Percentiles rank a stretch among this genome's conserved stretches.
Conservation (phyloP, 1,140 invertebrate genomes). For the Drosophila eugracilis region DNA sequence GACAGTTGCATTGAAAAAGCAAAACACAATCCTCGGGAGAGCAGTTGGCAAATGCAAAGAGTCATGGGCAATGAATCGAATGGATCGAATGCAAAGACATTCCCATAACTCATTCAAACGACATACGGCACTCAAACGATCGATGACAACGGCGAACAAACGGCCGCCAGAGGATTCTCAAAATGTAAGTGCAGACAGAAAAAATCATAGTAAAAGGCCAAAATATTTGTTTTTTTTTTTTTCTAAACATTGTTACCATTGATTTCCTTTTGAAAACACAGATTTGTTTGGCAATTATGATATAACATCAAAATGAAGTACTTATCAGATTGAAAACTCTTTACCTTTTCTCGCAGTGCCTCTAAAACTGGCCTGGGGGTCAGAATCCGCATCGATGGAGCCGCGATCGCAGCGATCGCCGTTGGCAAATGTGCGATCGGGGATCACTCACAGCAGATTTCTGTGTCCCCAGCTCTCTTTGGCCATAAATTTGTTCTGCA, state of each 20-base stretch:
- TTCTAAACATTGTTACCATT: too few species aligned
- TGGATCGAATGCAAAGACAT: slow-evolving; percentile 55
- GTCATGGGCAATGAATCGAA: slow-evolving; percentile 36
- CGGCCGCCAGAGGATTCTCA: slow-evolving; percentile 36
- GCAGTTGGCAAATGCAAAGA: slow-evolving; percentile 46
- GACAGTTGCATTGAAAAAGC: slow-evolving; percentile 20
- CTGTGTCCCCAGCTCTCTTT: slow-evolving; percentile 22
- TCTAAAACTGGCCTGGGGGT: slow-evolving; percentile 29
- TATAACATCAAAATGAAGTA: too few species aligned
- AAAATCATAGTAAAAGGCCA: too few species aligned
- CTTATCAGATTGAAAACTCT: background rate
- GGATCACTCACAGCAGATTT: slow-evolving; percentile 43
- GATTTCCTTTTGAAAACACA: too few species aligned
- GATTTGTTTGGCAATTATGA: too few species aligned
- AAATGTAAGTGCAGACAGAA: slow-evolving; percentile 8
- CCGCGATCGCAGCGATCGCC: slow-evolving; percentile 23
- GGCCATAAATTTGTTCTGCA: slow-evolving; percentile 50
- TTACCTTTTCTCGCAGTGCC: background rate
- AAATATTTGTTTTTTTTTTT: too few species aligned
- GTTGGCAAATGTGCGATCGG: slow-evolving; percentile 48
- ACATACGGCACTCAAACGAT: slow-evolving; percentile 48
- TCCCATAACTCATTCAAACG: slow-evolving; percentile 65
- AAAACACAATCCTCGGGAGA: slow-evolving; percentile 14
- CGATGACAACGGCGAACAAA: slow-evolving; percentile 39
- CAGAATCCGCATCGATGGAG: slow-evolving; percentile 14